A percentile compares a stretch with the other conserved stretches of the same genome.
These are phyloP conservation scores for Drosophila ananassae DNA, from an alignment of 1,140 invertebrate genomes.

Conservation along the genomic window DNA sequence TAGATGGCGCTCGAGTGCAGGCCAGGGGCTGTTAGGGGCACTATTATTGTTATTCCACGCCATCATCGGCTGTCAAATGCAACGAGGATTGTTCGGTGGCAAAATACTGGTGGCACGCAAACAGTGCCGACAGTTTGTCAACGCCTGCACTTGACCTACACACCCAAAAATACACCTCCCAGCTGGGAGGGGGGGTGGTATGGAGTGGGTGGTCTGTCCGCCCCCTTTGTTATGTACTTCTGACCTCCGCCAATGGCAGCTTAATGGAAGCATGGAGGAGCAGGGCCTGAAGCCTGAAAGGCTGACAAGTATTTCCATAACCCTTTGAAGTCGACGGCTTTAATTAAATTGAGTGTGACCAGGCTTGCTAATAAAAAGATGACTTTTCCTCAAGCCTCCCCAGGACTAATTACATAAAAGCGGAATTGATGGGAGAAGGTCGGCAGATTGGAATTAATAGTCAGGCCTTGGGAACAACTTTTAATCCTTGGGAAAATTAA, in stretches of 20 bases:
- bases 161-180: slow-evolving; percentile 18
- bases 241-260: background rate
- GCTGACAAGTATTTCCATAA: slow-evolving; percentile 16
- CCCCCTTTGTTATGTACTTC: background rate
- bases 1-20: slow-evolving; percentile 26
- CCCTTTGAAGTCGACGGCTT: slow-evolving; percentile 23
- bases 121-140: slow-evolving; percentile 70
- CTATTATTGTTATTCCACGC: slow-evolving; percentile 64
- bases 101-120: slow-evolving; percentile 36
- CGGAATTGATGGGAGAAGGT: background rate
- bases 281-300: too few species aligned
- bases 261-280: background rate
- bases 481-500: too few species aligned
- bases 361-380: slow-evolving; percentile 23
- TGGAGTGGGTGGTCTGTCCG: background rate
- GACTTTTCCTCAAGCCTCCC: background rate
- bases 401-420: background rate
- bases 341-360: slow-evolving; percentile 58
- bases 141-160: slow-evolving; percentile 74
- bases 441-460: too few species aligned
- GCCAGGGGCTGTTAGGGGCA: slow-evolving; percentile 32
- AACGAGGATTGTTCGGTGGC: slow-evolving; percentile 48
- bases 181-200: background rate
- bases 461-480: too few species aligned
- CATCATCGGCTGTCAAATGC: slow-evolving; percentile 74